phyloP scores from a whole-genome alignment of 2,113 vertebrate species.

The Dasypus novemcinctus region DNA sequence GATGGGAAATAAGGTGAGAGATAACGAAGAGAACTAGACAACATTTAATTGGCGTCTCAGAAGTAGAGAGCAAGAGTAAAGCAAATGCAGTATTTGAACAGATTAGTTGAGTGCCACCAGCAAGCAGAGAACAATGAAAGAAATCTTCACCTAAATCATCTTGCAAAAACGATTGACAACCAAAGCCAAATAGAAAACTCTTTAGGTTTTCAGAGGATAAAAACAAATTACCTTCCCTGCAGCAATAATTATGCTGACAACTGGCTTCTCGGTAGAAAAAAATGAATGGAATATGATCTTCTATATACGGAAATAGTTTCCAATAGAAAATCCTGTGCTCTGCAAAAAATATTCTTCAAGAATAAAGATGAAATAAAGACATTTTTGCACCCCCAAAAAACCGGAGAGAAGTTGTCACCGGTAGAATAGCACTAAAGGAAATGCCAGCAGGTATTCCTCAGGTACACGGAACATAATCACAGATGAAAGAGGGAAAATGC shows the following conservation, averaged over 20 bases:
- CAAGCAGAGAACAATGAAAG: neutral
- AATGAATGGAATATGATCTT: neutral
- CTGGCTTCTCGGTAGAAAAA: neutral
- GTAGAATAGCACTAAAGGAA: neutral
- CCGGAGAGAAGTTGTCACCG: neutral
- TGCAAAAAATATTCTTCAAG: too few relatives aligned
- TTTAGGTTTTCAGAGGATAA: neutral
- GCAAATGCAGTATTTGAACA: neutral
- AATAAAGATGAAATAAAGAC: neutral
- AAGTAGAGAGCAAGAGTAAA: neutral
- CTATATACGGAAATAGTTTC: neutral
- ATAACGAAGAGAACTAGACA: neutral
- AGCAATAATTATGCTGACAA: neutral
- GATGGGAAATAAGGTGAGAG: neutral
- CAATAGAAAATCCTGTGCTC: neutral
- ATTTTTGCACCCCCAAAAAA: neutral
- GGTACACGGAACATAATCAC: too few relatives aligned
- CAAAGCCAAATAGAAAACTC: neutral
- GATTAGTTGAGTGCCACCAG: neutral
- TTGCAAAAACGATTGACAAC: neutral
- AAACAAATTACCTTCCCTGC: neutral
- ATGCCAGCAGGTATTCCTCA: neutral
- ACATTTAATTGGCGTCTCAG: neutral
- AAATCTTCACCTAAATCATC: neutral
- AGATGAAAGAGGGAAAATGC: too few relatives aligned